Evolutionary conservation across 2,113 vertebrate species (phyloP), one percentile per base, ranked within the genome.

Genomic region (Zosterops borbonicus): DNA sequence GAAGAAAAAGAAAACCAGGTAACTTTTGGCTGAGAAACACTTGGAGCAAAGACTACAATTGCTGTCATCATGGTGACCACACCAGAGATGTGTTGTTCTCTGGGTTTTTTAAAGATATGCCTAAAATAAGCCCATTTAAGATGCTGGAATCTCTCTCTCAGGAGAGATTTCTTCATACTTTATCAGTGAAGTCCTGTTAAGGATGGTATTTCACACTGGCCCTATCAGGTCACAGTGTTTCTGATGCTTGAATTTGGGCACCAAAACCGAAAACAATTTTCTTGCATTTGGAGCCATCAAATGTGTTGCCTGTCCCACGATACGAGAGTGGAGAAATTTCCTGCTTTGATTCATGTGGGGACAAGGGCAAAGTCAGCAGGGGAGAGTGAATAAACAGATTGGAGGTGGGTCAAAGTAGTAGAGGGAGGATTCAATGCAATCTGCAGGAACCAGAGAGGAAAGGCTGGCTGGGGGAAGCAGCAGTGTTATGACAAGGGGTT

Each of bases 211-310:
- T 91, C 15, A 31, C 62, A 14, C 6, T 1, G 1, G 27, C 11
- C 9, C 10, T 60, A 0, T 52, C 18, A 31, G 12, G 29, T 74
- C 35, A 27, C 0, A 0, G 3, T 81, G 27, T 64, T 87, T 46
- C 25, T 68, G 58, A 20, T 60, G 15, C 11, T 42, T 68, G 49
- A 60, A 20, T 81, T 46, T 23, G 44, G 44, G 33, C 35, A 37
- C 14, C 44, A 47, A 69, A 89, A n/a, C 22, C 5, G 33, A 29
- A 73, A 87, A 59, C 5, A 23, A 10, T 46, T 52, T 64, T 50
- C n/a, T n/a, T 60, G 33, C 24, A 6, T 65, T 37, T 62, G 37
- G 41, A 74, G 19, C 27, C 1, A 7, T 29, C 14, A 14, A 15
- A 28, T 35, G 11, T 25, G 7, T 69, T 65, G 59, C n/a, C 24